Conservation (phyloP, 2,888 invertebrate species). For the Meloe dianella region DNA sequence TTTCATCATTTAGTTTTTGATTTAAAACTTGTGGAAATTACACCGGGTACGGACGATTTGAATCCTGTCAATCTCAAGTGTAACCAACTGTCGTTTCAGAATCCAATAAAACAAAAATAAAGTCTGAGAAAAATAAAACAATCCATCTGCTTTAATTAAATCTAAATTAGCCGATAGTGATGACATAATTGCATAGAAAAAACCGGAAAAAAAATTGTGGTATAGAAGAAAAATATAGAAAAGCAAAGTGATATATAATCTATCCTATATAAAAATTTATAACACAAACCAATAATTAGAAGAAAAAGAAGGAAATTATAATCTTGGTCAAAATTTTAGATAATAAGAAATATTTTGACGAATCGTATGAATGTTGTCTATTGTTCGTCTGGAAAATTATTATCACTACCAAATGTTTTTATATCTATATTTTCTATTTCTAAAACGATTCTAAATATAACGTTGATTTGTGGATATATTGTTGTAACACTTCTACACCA, state of each 20-base stretch:
- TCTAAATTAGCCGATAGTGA: constrained; percentile 25
- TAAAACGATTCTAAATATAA: background rate
- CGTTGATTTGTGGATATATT: background rate
- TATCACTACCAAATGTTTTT: background rate
- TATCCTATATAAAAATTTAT: too few relatives aligned
- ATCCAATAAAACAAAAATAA: background rate
- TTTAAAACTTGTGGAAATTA: background rate
- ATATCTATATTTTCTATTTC: background rate
- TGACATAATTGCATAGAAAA: constrained; percentile 21
- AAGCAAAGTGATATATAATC: too few relatives aligned
- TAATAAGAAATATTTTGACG: too few relatives aligned
- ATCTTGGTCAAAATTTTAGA: background rate
- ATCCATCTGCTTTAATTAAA: background rate
- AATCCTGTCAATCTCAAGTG: background rate
- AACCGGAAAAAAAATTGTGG: background rate
- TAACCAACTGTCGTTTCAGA: background rate
- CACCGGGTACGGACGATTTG: background rate
- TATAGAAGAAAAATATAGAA: background rate
- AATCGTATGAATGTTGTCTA: background rate
- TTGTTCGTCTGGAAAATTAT: constrained; percentile 1
- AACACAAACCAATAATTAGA: too few relatives aligned
- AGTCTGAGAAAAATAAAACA: background rate
- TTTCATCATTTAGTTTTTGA: background rate
- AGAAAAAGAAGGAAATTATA: background rate
- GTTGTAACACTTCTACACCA: background rate